A percentile compares a stretch with the other conserved stretches of the same genome.
These are phyloP conservation scores for Dryomyza anilis DNA, from an alignment of 2,888 invertebrate species.

Conservation along the genomic window DNA sequence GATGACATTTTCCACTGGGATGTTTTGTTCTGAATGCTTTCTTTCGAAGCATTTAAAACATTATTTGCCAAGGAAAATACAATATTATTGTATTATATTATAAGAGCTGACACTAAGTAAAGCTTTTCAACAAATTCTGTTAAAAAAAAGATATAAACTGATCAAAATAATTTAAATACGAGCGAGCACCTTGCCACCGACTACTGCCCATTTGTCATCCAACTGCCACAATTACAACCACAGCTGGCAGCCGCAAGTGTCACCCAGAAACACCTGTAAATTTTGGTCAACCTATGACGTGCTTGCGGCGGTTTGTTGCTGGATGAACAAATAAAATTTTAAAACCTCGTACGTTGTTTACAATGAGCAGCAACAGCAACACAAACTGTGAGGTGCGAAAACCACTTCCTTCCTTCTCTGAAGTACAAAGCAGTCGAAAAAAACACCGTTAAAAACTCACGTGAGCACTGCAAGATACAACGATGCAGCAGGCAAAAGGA, in stretches of 20 bases:
- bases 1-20: too few relatives aligned
- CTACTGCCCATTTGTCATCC: conserved; percentile 14
- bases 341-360: conserved; percentile 30
- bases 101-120: too few relatives aligned
- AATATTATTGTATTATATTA: too few relatives aligned
- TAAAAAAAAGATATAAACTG: too few relatives aligned
- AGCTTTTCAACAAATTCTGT: too few relatives aligned
- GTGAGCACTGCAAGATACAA: conserved; percentile 1
- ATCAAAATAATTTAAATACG: too few relatives aligned
- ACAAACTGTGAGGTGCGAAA: conserved; percentile 38
- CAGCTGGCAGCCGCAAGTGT: conserved; percentile 13
- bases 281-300: conserved; percentile 43
- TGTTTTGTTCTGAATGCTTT: too few relatives aligned
- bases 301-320: conserved; percentile 22
- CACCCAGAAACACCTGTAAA: conserved; percentile 48
- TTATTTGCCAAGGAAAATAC: too few relatives aligned
- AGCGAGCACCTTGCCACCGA: too few relatives aligned
- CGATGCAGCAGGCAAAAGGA: conserved; percentile 19
- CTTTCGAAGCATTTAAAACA: too few relatives aligned
- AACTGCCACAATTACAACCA: conserved; percentile 12
- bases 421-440: too few relatives aligned
- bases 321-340: conserved; percentile 53
- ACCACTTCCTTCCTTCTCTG: conserved; percentile 36
- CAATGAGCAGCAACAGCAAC: not conserved
- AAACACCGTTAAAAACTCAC: conserved; percentile 18